Evolutionary conservation across 2,113 vertebrate species (phyloP), one percentile per base, ranked within the genome.

Genomic region (Oplegnathus fasciatus): DNA sequence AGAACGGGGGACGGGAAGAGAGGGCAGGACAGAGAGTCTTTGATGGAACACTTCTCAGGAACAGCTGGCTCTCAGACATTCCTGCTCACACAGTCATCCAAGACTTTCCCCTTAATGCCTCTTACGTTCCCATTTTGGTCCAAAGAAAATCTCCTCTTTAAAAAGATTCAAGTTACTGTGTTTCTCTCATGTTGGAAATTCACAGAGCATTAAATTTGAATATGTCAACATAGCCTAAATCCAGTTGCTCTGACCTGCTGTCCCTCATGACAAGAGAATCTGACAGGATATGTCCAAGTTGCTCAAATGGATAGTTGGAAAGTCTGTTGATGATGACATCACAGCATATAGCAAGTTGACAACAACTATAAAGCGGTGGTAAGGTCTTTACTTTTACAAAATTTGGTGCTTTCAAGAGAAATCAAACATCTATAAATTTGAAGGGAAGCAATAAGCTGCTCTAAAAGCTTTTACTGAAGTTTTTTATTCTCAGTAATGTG

Each of bases 31-130:
- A 72, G 14, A 64, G 1, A 26, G 42, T 13, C 7, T 10, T 26
- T 32, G 20, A 30, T 58, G 34, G 65, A 55, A 62, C 15, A 37
- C 26, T 81, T 82, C 37, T 32, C 7, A 32, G 73, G 55, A 77
- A 74, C 37, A 75, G 17, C 6, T 24, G 9, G 4, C 24, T 71
- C 30, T 22, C 30, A 22, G 15, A 71, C 32, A 57, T 77, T 55
- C 58, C 66, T 46, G 28, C 34, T 70, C 11, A 40, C 22, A 44
- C n/a, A 34, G 52, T 73, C 58, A 44, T 44, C 32, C 54, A 17
- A 20, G 61, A 52, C 4, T 44, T 83, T 77, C 46, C 55, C 22
- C 9, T 10, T 28, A 22, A 37, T 24, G 57, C 14, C n/a, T 18
- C 34, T 37, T 18, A 61, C 15, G 37, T 17, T 32, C 24, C 24